Conservation (phyloP, 2,888 invertebrate genomes). For the Diploptera punctata region DNA sequence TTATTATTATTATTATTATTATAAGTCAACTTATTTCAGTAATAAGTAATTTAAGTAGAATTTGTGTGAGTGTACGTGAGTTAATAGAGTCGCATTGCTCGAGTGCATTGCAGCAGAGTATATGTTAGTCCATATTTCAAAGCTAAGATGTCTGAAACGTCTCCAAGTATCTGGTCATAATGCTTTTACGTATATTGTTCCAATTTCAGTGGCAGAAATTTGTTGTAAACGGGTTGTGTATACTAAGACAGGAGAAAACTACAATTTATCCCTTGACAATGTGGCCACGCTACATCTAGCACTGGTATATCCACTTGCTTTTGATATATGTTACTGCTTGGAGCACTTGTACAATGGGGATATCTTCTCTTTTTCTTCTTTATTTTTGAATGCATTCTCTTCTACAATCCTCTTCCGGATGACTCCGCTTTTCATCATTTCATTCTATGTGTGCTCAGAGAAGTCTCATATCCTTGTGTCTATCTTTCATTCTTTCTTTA, state of each 20-base stretch:
- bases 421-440: conserved; percentile 6
- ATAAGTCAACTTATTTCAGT: background rate
- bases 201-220: background rate
- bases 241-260: background rate
- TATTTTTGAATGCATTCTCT: background rate
- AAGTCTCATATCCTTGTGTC: background rate
- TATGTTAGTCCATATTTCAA: too few relatives aligned
- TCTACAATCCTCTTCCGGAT: background rate
- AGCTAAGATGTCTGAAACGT: too few relatives aligned
- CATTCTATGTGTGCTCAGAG: background rate
- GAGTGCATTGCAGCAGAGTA: too few relatives aligned
- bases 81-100: too few relatives aligned
- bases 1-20: background rate
- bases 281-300: conserved; percentile 2
- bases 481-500: background rate
- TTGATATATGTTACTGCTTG: conserved; percentile 20
- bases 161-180: too few relatives aligned
- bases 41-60: too few relatives aligned
- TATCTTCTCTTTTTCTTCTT: background rate
- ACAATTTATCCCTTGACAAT: background rate
- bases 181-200: background rate
- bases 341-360: conserved; percentile 8
- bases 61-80: too few relatives aligned
- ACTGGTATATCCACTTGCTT: conserved; percentile 18
- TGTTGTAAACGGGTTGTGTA: background rate